Evolutionary conservation across 2,888 invertebrate species (phyloP), one percentile per base, ranked within the genome.

Genomic region (Tuberolachnus salignus): DNA sequence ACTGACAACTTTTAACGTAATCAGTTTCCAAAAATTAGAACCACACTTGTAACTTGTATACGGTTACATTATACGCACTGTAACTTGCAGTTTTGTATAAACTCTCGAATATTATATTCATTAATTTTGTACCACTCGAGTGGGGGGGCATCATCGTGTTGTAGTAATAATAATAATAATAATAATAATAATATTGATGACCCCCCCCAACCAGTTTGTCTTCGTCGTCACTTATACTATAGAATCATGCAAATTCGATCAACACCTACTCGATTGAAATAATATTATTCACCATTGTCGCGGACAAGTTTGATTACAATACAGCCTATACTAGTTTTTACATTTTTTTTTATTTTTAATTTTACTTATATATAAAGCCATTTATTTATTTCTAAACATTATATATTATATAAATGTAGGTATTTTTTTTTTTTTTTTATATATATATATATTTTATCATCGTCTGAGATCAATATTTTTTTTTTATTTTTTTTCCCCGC

Each of bases 401-500:
- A 10, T 53, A 23, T 14, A 55, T n/a, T 59, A 42, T 42, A 61
- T 34, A 34, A 34, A 34, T 34, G 34, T 34, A 34, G 0, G n/a
- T 16, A 26, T n/a, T n/a, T n/a, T n/a, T n/a, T n/a, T n/a, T n/a
- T n/a, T n/a, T n/a, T n/a, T n/a, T n/a, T n/a, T n/a, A n/a, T 49
- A 26, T 23, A 46, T 46, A 46, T 61, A 19, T 49, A 71, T 71
- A 26, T 73, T 66, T 66, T 67, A 75, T 75, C 75, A 19, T 19
- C 57, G 75, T 75, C 67, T 67, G 75, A 59, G 57, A 75, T 75
- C 75, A 26, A 67, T 26, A 57, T 19, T 70, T 34, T 14, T 70
- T 34, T 55, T 73, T 73, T 72, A 0, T 34, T 14, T 55, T 59
- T 19, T 66, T 44, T 67, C 16, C 46, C 1, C 14, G n/a, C 67